These are phyloP conservation scores for Emys orbicularis DNA, from an alignment of 2,797 vertebrate species.

Conservation along the genomic window DNA sequence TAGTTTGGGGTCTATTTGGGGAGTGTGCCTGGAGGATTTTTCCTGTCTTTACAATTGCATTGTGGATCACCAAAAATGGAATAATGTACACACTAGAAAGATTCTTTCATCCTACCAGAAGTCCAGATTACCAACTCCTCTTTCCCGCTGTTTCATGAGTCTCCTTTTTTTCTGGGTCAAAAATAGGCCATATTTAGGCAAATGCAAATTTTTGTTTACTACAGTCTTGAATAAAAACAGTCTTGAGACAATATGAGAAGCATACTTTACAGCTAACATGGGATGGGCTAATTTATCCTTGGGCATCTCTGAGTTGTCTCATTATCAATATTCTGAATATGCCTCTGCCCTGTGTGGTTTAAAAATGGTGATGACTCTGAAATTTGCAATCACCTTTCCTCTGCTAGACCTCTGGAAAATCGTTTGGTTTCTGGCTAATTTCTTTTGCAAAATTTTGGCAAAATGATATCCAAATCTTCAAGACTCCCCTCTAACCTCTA, in stretches of 20 bases:
- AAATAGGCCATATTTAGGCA: conserved; percentile 24
- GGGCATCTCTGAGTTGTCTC: not conserved
- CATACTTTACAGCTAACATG: not conserved
- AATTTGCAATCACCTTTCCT: not conserved
- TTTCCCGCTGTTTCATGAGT: not conserved
- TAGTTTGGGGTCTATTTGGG: not conserved
- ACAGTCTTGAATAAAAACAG: not conserved
- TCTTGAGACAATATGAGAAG: not conserved
- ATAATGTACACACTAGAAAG: not conserved
- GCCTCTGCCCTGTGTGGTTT: not conserved
- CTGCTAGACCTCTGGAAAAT: not conserved
- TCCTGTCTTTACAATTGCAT: not conserved
- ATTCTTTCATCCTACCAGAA: not conserved
- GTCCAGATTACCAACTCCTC: not conserved
- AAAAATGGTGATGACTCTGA: not conserved
- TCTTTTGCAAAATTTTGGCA: not conserved
- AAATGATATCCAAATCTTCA: not conserved
- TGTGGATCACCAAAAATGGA: not conserved
- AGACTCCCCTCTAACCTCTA: not conserved
- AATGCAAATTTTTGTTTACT: conserved; percentile 45
- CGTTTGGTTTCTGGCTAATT: not conserved
- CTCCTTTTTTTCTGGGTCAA: not conserved
- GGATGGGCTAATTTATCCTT: conserved; percentile 1
- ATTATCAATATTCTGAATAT: not conserved
- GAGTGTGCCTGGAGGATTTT: not conserved